These are phyloP conservation scores for Solen grandis DNA, from an alignment of 1,140 invertebrate species.

Conservation along the genomic window DNA sequence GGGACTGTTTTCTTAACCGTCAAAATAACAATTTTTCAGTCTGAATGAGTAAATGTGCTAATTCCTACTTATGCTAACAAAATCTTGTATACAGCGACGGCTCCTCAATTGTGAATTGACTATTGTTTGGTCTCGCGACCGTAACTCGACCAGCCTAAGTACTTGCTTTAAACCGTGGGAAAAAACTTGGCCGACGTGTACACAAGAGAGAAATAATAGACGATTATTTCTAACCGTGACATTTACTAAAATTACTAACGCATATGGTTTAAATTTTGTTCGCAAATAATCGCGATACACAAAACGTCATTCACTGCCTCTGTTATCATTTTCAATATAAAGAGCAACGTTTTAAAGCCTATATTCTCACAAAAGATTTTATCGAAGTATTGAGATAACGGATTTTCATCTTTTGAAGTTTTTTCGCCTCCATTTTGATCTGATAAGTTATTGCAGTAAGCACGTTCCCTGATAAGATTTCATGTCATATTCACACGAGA, in stretches of 20 bases:
- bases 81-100: constrained; percentile 31
- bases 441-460: neutral
- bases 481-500: too few relatives aligned
- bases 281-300: constrained; percentile 27
- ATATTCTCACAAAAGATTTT: constrained; percentile 30
- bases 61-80: constrained; percentile 44
- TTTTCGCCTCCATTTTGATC: constrained; percentile 14
- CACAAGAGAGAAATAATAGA: constrained; percentile 35
- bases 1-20: constrained; percentile 19
- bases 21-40: constrained; percentile 53
- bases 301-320: neutral
- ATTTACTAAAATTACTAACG: constrained; percentile 51
- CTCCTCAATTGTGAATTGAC: constrained; percentile 20
- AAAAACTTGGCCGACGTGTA: constrained; percentile 14
- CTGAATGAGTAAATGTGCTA: constrained; percentile 40
- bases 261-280: constrained; percentile 45
- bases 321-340: constrained; percentile 35
- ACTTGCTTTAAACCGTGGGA: constrained; percentile 43
- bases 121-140: constrained; percentile 20
- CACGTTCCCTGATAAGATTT: too few relatives aligned
- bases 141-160: constrained; percentile 9
- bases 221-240: constrained; percentile 5
- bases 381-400: constrained; percentile 22
- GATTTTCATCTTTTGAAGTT: constrained; percentile 21
- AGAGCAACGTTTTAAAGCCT: constrained; percentile 34